Evolutionary conservation across 2,888 invertebrate species (phyloP), one percentile per base, ranked within the genome.

Genomic region (Drosophila emarginata): DNA sequence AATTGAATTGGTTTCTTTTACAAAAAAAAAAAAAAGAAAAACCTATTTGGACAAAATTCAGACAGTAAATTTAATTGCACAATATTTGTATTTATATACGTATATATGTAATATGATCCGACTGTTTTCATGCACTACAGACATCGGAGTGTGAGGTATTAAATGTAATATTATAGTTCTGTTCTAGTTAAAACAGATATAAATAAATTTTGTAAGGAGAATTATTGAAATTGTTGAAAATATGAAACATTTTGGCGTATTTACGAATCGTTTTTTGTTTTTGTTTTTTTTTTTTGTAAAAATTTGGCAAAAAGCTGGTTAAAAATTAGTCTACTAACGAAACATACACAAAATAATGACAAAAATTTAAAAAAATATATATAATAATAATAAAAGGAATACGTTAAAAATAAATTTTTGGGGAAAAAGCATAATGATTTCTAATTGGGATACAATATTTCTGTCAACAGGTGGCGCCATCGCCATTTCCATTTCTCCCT

Each of bases 401-500:
- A 4, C 4, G 26, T 45, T 65, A 36, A 23, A 18, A 15, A 12
- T 32, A 18, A 59, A 59, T 21, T 59, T 50, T 40, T 37, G 18
- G 45, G 45, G 45, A 45, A 58, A 52, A 45, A 37, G 40, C 21
- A 57, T 70, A 76, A 65, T 80, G 67, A 68, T 66, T 67, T 58
- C 50, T 66, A 59, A 74, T 59, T 74, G 74, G 75, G 69, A 62
- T 63, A 67, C 18, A 71, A 69, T 76, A 45, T 45, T 45, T 21
- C 21, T 86, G 84, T 88, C 84, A 85, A 85, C 88, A 85, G 88
- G 84, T 85, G 87, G 88, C 87, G 84, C 84, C 87, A 73, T 67
- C 76, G 60, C 72, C 69, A 64, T 21, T 12, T 45, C 18, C 18
- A 45, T 45, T 21, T 45, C 56, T 60, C 28, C 70, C 80, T 69